Conservation (phyloP, 2,888 invertebrate species). For the Homarus gammarus region DNA sequence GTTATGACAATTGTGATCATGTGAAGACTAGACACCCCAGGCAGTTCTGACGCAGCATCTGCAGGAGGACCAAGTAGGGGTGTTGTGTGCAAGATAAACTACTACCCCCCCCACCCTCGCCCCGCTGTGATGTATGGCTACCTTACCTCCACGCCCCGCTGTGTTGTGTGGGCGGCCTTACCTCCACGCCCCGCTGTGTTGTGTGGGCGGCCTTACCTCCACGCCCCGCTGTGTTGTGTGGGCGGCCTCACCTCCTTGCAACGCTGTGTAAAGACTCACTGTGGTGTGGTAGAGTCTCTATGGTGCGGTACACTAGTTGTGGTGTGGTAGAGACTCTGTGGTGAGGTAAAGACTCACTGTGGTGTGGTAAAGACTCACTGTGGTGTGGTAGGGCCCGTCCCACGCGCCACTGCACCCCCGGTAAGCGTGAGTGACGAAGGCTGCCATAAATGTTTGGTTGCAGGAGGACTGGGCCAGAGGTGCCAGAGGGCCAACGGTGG, state of each 20-base stretch:
- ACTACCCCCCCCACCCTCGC: not conserved
- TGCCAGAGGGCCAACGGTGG: no score
- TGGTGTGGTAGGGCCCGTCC: not conserved
- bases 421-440: not conserved
- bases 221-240: not conserved
- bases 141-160: not conserved
- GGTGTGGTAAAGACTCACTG: not conserved
- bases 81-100: not conserved
- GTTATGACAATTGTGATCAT: no score
- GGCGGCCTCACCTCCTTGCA: not conserved
- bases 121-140: not conserved
- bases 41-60: no score
- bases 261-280: no score
- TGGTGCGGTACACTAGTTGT: no score
- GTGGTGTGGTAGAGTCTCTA: not conserved
- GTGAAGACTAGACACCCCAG: no score
- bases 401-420: not conserved
- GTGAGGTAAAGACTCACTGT: not conserved
- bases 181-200: not conserved
- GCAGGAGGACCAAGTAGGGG: no score
- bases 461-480: not conserved
- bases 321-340: not conserved
- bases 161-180: no score
- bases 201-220: not conserved
- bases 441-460: slow-evolving; percentile 32